A percentile compares a stretch with the other conserved stretches of the same genome.
phyloP scores from a whole-genome alignment of 2,888 invertebrate species.

The Gisinianus flammeolus region DNA sequence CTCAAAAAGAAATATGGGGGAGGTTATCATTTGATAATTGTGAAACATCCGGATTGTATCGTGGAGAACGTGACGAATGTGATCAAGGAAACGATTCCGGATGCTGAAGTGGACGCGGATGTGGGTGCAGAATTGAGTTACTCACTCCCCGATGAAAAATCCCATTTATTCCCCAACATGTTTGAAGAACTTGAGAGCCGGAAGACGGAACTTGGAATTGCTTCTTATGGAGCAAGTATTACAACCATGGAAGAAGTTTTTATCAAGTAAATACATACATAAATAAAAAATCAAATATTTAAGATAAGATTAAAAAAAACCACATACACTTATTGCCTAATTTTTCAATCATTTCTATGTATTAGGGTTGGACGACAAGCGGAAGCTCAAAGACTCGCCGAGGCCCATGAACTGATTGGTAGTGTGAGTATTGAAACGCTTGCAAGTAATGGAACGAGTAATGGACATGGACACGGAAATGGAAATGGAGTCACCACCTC shows the following conservation, averaged over 20 bases:
- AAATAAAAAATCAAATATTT: neutral
- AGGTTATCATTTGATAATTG: slow-evolving; percentile 79
- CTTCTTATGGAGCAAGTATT: slow-evolving; percentile 73
- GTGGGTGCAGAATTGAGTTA: slow-evolving; percentile 79
- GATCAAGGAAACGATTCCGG: slow-evolving; percentile 71
- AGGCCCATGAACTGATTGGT: slow-evolving; percentile 11
- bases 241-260: slow-evolving; percentile 57
- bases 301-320: no score
- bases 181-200: slow-evolving; percentile 72
- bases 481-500: slow-evolving; percentile 26
- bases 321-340: no score
- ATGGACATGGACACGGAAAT: neutral
- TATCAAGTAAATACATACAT: slow-evolving; percentile 28
- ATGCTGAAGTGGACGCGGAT: slow-evolving; percentile 71
- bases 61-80: slow-evolving; percentile 67
- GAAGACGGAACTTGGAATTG: slow-evolving; percentile 69
- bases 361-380: slow-evolving; percentile 33
- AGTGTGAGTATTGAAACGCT: slow-evolving; percentile 35
- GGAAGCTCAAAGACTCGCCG: slow-evolving; percentile 5
- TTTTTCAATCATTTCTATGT: no score
- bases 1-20: slow-evolving; percentile 70
- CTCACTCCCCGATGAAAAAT: slow-evolving; percentile 69
- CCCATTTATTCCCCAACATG: slow-evolving; percentile 71
- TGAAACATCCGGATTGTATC: slow-evolving; percentile 65
- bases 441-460: slow-evolving; percentile 13